Evolutionary conservation across 2,797 vertebrate species (phyloP), one percentile per base, ranked within the genome.

Genomic region (Microctenopoma stevenorrisi): DNA sequence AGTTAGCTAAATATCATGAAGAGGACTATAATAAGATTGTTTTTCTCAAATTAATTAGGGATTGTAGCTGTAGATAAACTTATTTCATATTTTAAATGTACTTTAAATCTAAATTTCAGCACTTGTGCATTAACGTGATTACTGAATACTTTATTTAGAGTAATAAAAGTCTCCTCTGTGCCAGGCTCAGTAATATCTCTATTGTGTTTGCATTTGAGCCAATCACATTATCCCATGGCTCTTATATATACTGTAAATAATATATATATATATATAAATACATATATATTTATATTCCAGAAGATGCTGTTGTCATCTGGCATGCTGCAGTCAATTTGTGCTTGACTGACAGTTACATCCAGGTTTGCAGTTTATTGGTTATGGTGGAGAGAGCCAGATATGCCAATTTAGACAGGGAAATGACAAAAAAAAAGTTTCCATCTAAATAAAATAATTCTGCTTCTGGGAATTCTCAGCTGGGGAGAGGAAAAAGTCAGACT

Each of bases 311-410:
- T 95, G 94, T 96, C 95, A 95, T 96, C 94, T 95, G 94, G 94
- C 93, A 92, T 91, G 91, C 94, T 92, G 94, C 90, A 92, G 81
- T 90, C 94, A 94, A 93, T 93, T 95, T 94, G 93, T 91, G 88
- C 93, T 93, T 96, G 96, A 97, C 92, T 96, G 96, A 95, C 96
- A 95, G 95, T 93, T 94, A 95, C 95, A 93, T 95, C 94, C 95
- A 94, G 93, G 94, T 97, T 96, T 95, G 96, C 95, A 96, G 91
- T 97, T 96, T 96, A 96, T 94, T 97, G 95, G 93, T 95, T 97
- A 95, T 93, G 83, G 93, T 94, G 93, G 82, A 95, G 94, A 95
- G 94, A 96, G 94, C 90, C 94, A 94, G 95, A 96, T 95, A 94
- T 96, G 95, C 95, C 96, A 96, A 96, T 96, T 97, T 96, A 95